These are phyloP conservation scores for Tenthredo livida DNA, from an alignment of 2,888 invertebrate genomes.

Conservation along the genomic window DNA sequence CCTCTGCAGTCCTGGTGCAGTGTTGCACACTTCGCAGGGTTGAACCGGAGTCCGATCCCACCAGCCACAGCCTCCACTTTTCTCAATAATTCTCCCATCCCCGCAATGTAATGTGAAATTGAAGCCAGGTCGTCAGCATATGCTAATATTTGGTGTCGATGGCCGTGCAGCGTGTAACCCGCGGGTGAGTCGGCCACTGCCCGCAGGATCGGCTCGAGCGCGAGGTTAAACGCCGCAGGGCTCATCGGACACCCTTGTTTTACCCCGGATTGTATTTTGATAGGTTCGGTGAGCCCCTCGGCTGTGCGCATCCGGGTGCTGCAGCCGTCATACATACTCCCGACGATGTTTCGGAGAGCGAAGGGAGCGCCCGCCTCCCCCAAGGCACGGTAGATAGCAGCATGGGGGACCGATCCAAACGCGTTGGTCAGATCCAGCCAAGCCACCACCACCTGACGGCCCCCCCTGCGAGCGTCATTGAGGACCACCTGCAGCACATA, in stretches of 20 bases:
- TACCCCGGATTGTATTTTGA: conserved; percentile 65
- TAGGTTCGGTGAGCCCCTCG: conserved; percentile 56
- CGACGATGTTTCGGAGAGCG: conserved; percentile 54
- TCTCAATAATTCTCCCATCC: conserved; percentile 57
- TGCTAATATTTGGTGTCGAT: conserved; percentile 49
- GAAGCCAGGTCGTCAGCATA: conserved; percentile 56
- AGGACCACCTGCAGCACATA: conserved; percentile 69
- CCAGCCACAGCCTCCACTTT: conserved; percentile 49
- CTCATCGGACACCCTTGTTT: conserved; percentile 71
- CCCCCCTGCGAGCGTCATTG: conserved; percentile 58
- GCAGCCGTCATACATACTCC: conserved; percentile 57
- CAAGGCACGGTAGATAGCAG: conserved; percentile 61
- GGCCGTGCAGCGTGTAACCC: conserved; percentile 51
- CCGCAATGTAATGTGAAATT: conserved; percentile 51
- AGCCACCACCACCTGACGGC: conserved; percentile 63
- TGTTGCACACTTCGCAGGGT: conserved; percentile 66
- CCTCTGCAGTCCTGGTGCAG: conserved; percentile 60
- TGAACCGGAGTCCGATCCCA: conserved; percentile 65
- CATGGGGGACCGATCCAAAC: conserved; percentile 72
- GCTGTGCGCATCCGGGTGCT: conserved; percentile 57
- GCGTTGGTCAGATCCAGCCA: conserved; percentile 75
- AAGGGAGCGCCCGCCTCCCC: conserved; percentile 51
- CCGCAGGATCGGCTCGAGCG: conserved; percentile 65
- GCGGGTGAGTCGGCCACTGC: neutral
- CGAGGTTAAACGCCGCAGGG: conserved; percentile 71